Evolutionary conservation across 2,888 invertebrate genomes (phyloP), one percentile per base, ranked within the genome.

Genomic region (Tromatobia lineatoria): DNA sequence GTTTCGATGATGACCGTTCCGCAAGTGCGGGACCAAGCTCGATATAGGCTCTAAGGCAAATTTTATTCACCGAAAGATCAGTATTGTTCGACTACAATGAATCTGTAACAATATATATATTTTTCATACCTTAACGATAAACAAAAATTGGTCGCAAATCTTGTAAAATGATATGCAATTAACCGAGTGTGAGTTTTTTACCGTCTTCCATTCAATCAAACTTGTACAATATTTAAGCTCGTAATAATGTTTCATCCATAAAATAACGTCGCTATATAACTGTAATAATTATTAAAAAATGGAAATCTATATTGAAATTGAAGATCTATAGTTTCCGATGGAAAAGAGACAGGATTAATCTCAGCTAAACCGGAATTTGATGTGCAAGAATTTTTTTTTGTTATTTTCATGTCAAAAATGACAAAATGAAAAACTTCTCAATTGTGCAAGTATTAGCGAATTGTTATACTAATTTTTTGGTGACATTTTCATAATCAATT

Each of bases 1-100:
- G 15, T 59, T 42, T 59, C 57, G 38, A 38, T 15, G n/a, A 59
- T 47, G 42, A 23, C 11, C 54, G n/a, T 34, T 54, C 34, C 70
- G 54, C 70, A 25, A 11, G 61, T 38, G 57, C 52, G 10, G 75
- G 50, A 71, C 64, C 61, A 81, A 81, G 84, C 80, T 84, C 70
- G 78, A 81, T 54, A 77, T 57, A 77, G 69, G 61, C 57, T 80
- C 59, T 45, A 52, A 59, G 67, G 52, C 71, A 45, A 50, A 25
- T 66, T 42, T 2, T 29, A 23, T n/a, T 13, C 29, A 42, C n/a
- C 34, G 52, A 34, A 50, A 20, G 50, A 50, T 18, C 20, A 34
- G 29, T 29, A 45, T 70, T 47, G 18, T 66, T 25, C 15, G 11
- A 20, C 6, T 13, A 11, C 18, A 50, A n/a, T 6, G 45, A 47